Conservation (phyloP, 2,113 vertebrate genomes). For the Ictidomys tridecemlineatus region DNA sequence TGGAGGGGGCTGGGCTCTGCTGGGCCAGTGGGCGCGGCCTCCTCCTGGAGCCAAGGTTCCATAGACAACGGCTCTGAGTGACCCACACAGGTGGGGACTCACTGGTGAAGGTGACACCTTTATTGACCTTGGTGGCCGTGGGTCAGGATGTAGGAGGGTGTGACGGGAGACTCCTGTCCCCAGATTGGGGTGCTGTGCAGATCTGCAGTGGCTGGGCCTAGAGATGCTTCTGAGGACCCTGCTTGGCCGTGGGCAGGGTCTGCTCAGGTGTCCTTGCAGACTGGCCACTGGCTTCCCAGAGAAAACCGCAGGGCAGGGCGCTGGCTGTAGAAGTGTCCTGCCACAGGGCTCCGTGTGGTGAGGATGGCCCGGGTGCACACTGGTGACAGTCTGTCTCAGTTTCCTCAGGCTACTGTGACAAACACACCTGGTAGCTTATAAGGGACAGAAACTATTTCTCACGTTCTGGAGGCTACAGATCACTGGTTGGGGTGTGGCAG, state of each 20-base stretch:
- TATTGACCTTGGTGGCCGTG: too few relatives aligned
- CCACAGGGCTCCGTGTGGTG: not conserved
- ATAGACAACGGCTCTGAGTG: too few relatives aligned
- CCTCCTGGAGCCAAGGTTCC: too few relatives aligned
- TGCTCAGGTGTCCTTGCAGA: not conserved
- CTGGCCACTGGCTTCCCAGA: not conserved
- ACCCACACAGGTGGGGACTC: too few relatives aligned
- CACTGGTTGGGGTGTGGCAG: not conserved
- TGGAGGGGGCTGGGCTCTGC: too few relatives aligned
- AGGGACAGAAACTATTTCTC: not conserved
- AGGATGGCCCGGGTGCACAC: not conserved
- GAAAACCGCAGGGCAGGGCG: too few relatives aligned
- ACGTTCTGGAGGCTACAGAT: not conserved
- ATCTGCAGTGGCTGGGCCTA: not conserved
- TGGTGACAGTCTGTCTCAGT: not conserved
- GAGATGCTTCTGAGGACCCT: not conserved
- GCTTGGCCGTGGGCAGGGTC: not conserved
- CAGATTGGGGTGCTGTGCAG: too few relatives aligned
- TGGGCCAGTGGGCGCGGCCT: fast-evolving
- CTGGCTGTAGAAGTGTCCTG: not conserved
- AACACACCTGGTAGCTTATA: too few relatives aligned
- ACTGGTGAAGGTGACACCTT: too few relatives aligned
- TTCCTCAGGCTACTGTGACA: not conserved
- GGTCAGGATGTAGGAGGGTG: too few relatives aligned
- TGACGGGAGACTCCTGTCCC: not conserved